phyloP scores from a whole-genome alignment of 35 echinoderm and acorn worm genomes.

The Lytechinus pictus region DNA sequence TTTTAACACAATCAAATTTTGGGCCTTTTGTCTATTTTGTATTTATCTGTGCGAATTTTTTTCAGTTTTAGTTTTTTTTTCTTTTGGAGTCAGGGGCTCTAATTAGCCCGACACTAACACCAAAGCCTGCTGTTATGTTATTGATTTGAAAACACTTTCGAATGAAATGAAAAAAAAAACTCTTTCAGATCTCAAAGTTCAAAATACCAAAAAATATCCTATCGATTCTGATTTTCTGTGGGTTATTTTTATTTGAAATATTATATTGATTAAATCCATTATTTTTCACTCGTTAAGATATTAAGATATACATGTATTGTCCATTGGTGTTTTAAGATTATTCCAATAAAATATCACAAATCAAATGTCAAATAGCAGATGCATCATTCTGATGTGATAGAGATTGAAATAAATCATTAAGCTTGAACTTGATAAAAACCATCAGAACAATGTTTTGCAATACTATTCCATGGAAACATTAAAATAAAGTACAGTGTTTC shows the following conservation, averaged over 20 bases:
- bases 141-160: background rate
- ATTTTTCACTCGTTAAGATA: background rate
- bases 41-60: background rate
- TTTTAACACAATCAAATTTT: background rate
- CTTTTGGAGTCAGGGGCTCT: background rate
- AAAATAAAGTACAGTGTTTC: too few species aligned
- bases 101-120: too few species aligned
- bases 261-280: background rate
- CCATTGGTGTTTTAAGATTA: background rate
- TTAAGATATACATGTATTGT: background rate
- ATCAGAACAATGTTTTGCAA: too few species aligned
- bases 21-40: background rate
- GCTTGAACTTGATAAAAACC: too few species aligned
- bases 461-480: too few species aligned
- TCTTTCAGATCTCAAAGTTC: background rate
- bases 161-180: background rate
- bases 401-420: background rate
- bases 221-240: background rate
- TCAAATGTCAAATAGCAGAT: background rate
- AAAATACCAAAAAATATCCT: background rate
- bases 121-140: background rate
- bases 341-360: background rate
- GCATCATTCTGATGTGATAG: background rate
- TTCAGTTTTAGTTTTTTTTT: too few species aligned
- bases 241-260: background rate